Evolutionary conservation across 2,888 invertebrate species (phyloP), one percentile per base, ranked within the genome.

Genomic region (Acheta domesticus): DNA sequence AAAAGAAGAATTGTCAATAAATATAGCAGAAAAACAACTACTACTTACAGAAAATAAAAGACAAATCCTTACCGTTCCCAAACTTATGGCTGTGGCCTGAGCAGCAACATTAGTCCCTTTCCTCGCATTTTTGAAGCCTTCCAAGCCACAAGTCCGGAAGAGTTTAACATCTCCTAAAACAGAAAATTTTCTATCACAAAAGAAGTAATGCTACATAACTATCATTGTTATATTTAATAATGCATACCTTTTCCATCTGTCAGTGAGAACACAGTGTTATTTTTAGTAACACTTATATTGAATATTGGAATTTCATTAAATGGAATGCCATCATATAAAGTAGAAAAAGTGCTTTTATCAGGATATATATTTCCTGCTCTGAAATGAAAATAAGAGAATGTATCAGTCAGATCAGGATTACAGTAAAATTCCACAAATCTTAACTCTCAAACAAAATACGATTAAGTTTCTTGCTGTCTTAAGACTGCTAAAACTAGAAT

Each of bases 71-170:
- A 96, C 96, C 80, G 88, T 88, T 83, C 94, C 93, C 83, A 97
- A 88, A 80, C 89, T 91, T 79, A 97, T 92, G 48, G 96, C 98
- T 48, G 97, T 95, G 16, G 97, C 95, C 87, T 99, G 98, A 2
- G 97, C 98, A 74, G 98, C 98, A 84, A 98, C 94, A 86, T 97
- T 98, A 8, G 98, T 98, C 82, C 98, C 98, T 87, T 98, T 98
- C 83, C 94, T 92, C 0, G 97, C 93, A 86, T 98, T 96, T 87
- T 96, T 97, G 85, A 97, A 99, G 11, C 98, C 98, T 86, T 98
- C 98, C 83, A 93, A 89, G 1, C 98, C 97, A 88, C 96, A 94
- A 0, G 94, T 93, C 74, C 92, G 88, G 23, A 92, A 89, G 14
- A 93, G 83, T 84, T 92, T 90, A 0, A 89, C 86, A 8, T 85